Conservation (phyloP, 2,797 vertebrate genomes). For the Sebastes diploproa region DNA sequence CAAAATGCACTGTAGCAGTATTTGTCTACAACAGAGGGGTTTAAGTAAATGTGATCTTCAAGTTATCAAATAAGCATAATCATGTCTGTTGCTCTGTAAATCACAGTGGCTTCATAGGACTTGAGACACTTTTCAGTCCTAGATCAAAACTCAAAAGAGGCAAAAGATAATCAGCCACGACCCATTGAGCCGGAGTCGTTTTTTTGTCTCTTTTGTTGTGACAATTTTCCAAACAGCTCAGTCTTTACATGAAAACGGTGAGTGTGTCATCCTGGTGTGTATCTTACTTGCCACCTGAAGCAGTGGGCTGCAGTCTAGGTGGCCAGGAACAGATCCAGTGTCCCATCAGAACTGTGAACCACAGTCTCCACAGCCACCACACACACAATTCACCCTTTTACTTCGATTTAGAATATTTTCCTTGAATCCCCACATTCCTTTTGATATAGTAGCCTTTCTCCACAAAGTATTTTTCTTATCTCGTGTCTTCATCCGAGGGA, state of each 20-base stretch:
- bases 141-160: background rate
- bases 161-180: background rate
- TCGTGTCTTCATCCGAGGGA: background rate
- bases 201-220: background rate
- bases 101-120: slow-evolving; percentile 5
- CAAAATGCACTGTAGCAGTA: background rate
- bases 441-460: background rate
- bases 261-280: background rate
- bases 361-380: background rate
- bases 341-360: background rate
- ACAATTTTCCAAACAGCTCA: background rate
- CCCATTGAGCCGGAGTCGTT: background rate
- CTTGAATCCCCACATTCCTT: background rate
- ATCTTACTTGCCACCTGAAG: background rate
- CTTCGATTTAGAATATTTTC: background rate
- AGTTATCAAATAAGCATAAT: background rate
- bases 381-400: background rate
- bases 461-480: background rate
- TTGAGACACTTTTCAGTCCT: background rate
- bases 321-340: background rate
- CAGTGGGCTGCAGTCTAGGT: background rate
- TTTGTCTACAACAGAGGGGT: background rate
- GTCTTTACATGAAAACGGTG: background rate
- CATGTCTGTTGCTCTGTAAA: background rate
- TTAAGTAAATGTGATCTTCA: background rate